Evolutionary conservation across 2,113 vertebrate genomes (phyloP), one percentile per base, ranked within the genome.

Genomic region (Mustela nigripes): DNA sequence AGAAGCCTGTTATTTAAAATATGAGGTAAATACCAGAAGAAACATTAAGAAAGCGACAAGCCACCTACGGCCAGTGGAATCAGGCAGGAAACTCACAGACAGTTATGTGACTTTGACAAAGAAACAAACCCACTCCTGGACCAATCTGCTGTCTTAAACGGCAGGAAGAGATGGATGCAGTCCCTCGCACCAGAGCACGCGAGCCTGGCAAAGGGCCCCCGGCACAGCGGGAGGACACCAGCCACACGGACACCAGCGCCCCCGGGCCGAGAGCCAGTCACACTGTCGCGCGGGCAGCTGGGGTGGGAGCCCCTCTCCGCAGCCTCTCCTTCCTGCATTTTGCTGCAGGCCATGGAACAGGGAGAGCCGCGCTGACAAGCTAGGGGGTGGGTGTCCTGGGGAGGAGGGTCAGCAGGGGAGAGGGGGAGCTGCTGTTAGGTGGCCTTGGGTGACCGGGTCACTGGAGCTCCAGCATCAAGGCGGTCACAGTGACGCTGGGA

Each of bases 151-250:
- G 71, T 21, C 71, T 71, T 33, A 31, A 28, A 42, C 2, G 42
- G 21, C 24, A 65, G 33, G 24, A 39, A 1, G 36, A n/a, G 15
- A 60, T 0, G 0, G 19, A 42, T 0, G 4, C 2, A 22, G 71
- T 39, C 19, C 22, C 39, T 8, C 7, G 7, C 42, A 28, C 39
- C 12, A 18, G 1, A 2, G 28, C 5, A 15, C 24, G 24, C 0
- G 0, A 1, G 36, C 16, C 5, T 2, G 6, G 50, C 33, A 1
- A 9, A 1, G 26, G 48, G 16, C 39, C 73, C 39, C 73, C 39
- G 0, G 3, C 11, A 14, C 22, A 26, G 24, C 42, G 3, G 24
- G 73, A 45, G 73, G 39, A 39, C 16, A 18, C 53, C 53, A 18
- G 18, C 53, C 53, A 56, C 53, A 56, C 16, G 1, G 53, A 56